Evolutionary conservation across 2,113 vertebrate species (phyloP).

Genomic region (Glaucidium brasilianum): DNA sequence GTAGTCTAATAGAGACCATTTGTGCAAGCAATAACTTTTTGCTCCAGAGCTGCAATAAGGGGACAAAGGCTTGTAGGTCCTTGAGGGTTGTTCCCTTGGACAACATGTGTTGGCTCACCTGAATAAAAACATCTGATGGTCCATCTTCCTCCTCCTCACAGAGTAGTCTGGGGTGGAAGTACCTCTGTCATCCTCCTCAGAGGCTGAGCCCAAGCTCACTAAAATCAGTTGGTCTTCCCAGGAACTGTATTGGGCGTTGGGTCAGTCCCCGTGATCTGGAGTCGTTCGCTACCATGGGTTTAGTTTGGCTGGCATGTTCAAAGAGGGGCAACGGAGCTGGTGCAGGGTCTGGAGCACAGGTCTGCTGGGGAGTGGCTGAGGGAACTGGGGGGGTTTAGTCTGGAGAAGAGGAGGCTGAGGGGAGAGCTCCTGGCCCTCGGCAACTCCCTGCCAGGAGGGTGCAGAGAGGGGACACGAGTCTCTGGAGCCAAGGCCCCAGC

Average conservation of each 20-base stretch:
- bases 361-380: too few species aligned
- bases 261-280: background rate
- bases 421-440: too few species aligned
- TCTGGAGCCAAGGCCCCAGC: too few species aligned
- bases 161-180: background rate
- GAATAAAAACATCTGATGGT: background rate
- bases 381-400: too few species aligned
- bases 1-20: background rate
- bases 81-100: background rate
- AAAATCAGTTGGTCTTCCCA: background rate
- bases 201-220: background rate
- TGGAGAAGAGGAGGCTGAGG: too few species aligned
- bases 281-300: background rate
- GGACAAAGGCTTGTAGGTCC: background rate
- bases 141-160: background rate
- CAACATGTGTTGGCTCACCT: background rate
- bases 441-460: too few species aligned
- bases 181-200: accelerated
- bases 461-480: too few species aligned
- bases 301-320: background rate
- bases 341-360: too few species aligned
- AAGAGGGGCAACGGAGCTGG: too few species aligned
- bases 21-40: background rate
- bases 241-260: background rate
- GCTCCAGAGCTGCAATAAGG: background rate